phyloP scores from a whole-genome alignment of 2,113 vertebrate species.

The Oriolus oriolus region DNA sequence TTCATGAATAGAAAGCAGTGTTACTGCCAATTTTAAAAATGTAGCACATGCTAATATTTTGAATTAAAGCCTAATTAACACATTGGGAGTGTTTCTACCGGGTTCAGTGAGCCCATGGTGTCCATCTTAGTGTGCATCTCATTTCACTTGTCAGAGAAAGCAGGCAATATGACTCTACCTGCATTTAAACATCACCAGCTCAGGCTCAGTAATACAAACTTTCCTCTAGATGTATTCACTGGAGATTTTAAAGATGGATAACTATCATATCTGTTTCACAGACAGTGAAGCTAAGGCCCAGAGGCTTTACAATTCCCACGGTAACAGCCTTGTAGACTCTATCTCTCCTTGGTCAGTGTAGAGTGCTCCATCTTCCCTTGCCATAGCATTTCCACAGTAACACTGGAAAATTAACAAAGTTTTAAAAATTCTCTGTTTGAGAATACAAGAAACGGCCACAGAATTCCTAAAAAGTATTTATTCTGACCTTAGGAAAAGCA shows the following conservation, averaged over 20 bases:
- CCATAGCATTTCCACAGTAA: neutral
- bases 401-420: neutral
- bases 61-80: neutral
- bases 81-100: neutral
- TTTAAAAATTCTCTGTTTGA: neutral
- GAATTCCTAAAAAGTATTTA: neutral
- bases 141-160: neutral
- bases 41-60: neutral
- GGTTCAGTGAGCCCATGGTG: neutral
- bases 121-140: neutral
- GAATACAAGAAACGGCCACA: neutral
- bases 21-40: neutral
- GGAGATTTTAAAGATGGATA: neutral
- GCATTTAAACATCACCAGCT: neutral
- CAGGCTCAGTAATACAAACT: neutral
- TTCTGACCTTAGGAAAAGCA: neutral
- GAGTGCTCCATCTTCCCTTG: neutral
- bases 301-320: neutral
- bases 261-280: neutral
- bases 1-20: neutral
- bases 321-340: neutral
- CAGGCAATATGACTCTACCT: accelerated
- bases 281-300: neutral
- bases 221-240: neutral
- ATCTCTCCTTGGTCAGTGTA: neutral